These are phyloP conservation scores for Lasioglossum albipes DNA, from an alignment of 1,140 invertebrate genomes.

Conservation along the genomic window DNA sequence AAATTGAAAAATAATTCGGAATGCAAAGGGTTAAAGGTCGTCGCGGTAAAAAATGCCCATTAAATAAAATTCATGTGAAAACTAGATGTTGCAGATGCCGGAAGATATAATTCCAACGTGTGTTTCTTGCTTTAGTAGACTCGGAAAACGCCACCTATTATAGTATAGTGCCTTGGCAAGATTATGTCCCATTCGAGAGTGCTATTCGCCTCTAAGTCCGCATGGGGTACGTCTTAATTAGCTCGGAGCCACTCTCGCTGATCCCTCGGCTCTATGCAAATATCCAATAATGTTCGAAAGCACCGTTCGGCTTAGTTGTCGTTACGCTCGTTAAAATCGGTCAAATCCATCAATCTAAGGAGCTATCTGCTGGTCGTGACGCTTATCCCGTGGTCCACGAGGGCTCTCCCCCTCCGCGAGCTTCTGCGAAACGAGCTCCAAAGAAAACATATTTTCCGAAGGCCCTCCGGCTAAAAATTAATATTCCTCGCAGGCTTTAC, in stretches of 20 bases:
- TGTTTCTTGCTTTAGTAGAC: too few relatives aligned
- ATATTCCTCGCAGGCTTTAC: conserved; percentile 51
- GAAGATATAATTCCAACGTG: too few relatives aligned
- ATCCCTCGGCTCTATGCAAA: conserved; percentile 27
- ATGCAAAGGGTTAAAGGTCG: too few relatives aligned
- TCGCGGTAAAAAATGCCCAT: too few relatives aligned
- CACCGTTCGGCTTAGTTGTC: conserved; percentile 6
- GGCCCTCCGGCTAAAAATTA: conserved; percentile 64
- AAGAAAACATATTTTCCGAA: conserved; percentile 63
- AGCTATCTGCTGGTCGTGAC: conserved; percentile 30
- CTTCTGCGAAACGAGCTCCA: conserved; percentile 19
- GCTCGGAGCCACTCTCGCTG: neutral
- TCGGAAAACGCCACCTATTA: too few relatives aligned
- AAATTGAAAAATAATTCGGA: too few relatives aligned
- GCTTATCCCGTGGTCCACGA: conserved; percentile 44
- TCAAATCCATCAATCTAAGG: conserved; percentile 53
- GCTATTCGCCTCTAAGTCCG: neutral
- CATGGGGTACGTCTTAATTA: conserved; percentile 16
- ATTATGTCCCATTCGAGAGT: too few relatives aligned
- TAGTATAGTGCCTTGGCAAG: too few relatives aligned
- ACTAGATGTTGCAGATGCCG: too few relatives aligned
- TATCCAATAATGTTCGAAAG: conserved; percentile 28
- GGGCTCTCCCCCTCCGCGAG: neutral
- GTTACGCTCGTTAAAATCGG: conserved; percentile 56
- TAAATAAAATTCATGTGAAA: too few relatives aligned